phyloP scores from a whole-genome alignment of 2,888 invertebrate genomes.

The Ditula angustiorana region DNA sequence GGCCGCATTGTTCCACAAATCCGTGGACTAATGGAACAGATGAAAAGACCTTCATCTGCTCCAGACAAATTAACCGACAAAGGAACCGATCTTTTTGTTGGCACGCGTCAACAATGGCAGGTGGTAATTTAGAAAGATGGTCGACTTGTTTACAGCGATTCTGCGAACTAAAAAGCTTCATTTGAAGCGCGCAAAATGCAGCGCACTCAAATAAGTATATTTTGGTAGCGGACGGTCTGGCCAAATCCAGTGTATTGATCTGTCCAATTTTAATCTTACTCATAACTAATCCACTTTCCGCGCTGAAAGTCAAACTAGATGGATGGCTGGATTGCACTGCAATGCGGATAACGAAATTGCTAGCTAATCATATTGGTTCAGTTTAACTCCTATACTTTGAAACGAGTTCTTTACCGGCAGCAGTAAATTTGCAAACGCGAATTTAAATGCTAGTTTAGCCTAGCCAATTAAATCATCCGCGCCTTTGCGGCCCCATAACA shows the following conservation, averaged over 20 bases:
- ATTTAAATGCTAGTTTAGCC: not conserved
- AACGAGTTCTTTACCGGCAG: not conserved
- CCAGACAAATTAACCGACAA: constrained; percentile 62
- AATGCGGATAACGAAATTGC: constrained; percentile 16
- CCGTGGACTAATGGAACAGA: constrained; percentile 46
- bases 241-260: constrained; percentile 34
- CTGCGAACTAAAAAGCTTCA: not conserved
- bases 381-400: not conserved
- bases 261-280: constrained; percentile 12
- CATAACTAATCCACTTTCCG: constrained; percentile 19
- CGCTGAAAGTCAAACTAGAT: not conserved
- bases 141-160: constrained; percentile 17
- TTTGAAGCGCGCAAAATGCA: not conserved
- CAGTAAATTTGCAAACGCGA: not conserved
- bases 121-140: constrained; percentile 45
- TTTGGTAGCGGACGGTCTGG: constrained; percentile 3
- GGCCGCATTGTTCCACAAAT: constrained; percentile 50
- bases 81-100: constrained; percentile 47
- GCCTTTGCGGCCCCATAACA: constrained; percentile 28
- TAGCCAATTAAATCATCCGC: constrained; percentile 22
- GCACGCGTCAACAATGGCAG: constrained; percentile 50
- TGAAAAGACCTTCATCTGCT: constrained; percentile 56
- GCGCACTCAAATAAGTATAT: not conserved
- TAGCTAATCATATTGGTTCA: not conserved
- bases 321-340: constrained; percentile 14